phyloP scores from a whole-genome alignment of 2,888 invertebrate genomes.

The Caenorhabditis macrosperma region DNA sequence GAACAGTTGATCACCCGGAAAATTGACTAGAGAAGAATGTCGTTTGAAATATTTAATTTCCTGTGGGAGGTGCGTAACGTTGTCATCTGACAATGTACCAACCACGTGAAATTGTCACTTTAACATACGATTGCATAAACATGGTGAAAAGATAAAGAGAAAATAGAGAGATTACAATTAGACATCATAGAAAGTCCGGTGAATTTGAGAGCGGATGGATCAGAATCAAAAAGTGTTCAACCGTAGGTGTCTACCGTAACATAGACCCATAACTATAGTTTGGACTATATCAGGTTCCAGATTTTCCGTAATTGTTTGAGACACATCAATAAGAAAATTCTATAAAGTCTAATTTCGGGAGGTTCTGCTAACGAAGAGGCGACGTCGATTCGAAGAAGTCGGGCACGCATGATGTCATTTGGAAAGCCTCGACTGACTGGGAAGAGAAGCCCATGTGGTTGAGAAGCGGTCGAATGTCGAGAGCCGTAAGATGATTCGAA shows the following conservation, averaged over 20 bases:
- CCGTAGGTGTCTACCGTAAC: constrained; percentile 64
- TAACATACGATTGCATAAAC: constrained; percentile 16
- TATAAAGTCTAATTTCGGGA: constrained; percentile 44
- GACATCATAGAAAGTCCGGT: constrained; percentile 51
- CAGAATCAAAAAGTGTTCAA: constrained; percentile 39
- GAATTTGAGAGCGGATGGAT: constrained; percentile 34
- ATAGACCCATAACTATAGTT: constrained; percentile 64
- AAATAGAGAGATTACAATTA: constrained; percentile 40
- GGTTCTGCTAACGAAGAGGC: constrained; percentile 16
- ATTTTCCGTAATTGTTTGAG: constrained; percentile 54
- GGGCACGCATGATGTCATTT: neutral
- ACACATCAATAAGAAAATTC: constrained; percentile 33
- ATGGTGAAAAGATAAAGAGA: neutral
- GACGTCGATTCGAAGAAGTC: neutral
- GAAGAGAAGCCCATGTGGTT: neutral
- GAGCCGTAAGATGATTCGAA: constrained; percentile 26
- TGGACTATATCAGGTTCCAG: constrained; percentile 48
- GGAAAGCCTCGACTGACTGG: constrained; percentile 2
- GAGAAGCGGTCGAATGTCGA: constrained; percentile 23
- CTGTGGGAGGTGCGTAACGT: neutral
- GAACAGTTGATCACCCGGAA: neutral
- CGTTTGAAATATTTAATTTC: constrained; percentile 7
- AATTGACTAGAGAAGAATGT: constrained; percentile 43
- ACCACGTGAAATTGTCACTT: neutral
- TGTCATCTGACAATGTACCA: constrained; percentile 1